Percentiles rank a stretch among this genome's conserved stretches.
Conservation (phyloP, 2,888 invertebrate genomes). For the Synanthedon andrenaeformis region DNA sequence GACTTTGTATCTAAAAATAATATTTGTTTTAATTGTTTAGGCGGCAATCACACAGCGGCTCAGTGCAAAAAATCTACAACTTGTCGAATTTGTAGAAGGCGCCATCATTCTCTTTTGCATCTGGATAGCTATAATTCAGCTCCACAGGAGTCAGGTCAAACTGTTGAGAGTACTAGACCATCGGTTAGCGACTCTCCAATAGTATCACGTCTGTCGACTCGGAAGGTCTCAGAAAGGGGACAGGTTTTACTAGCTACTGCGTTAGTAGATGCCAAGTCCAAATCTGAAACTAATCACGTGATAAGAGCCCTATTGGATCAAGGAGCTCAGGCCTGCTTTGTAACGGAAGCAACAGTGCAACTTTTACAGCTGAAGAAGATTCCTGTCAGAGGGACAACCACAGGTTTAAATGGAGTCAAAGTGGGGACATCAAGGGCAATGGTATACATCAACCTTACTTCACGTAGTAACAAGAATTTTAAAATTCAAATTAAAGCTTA, state of each 20-base stretch:
- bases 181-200: not conserved
- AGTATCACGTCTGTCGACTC: not conserved
- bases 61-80: constrained; percentile 6
- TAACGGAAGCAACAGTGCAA: constrained; percentile 15
- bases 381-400: constrained; percentile 6
- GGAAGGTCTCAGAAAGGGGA: not conserved
- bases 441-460: constrained; percentile 9
- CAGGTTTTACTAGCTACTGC: constrained; percentile 17
- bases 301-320: constrained; percentile 15
- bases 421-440: constrained; percentile 3
- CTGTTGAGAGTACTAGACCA: not conserved
- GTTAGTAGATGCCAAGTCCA: constrained; percentile 10
- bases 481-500: constrained; percentile 7
- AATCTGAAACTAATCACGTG: constrained; percentile 3
- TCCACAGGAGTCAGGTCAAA: not conserved
- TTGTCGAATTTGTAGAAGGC: constrained; percentile 8
- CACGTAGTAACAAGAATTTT: constrained; percentile 5
- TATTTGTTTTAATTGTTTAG: constrained; percentile 11
- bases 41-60: constrained; percentile 2
- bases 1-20: constrained; percentile 2
- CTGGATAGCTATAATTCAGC: too few relatives aligned
- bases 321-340: constrained; percentile 17
- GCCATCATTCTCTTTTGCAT: constrained; percentile 12
- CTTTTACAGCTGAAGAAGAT: constrained; percentile 10
- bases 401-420: constrained; percentile 8